Evolutionary conservation across 2,113 vertebrate genomes (phyloP), one percentile per base, ranked within the genome.

Genomic region (Chelonoidis abingdonii): DNA sequence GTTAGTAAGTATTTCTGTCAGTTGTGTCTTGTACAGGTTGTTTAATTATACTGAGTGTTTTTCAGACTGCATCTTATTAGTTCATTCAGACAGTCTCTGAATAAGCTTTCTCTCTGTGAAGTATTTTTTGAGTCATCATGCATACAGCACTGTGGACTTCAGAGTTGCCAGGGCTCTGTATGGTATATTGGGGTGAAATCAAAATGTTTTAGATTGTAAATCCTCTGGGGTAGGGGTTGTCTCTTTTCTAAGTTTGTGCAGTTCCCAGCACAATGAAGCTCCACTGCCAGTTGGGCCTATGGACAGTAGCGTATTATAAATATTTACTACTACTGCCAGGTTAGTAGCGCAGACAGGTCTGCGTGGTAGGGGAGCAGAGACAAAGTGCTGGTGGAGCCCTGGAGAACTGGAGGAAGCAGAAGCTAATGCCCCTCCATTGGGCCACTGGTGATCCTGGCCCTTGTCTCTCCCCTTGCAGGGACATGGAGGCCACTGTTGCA

Each of bases 1-100:
- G 92, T 95, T 91, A 89, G 91, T 91, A 92, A 92, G 65, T n/a
- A 57, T 57, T 95, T 89, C 56, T 97, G 1, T 94, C 88, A 93
- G 54, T 83, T 84, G 85, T 62, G 54, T 79, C 82, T 84, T 93
- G 59, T 80, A 86, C 41, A 44, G 86, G 47, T 47, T 92, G 80
- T 0, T 1, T 69, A 69, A 31, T 97, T 88, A n/a, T 14, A 6
- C 13, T 21, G 12, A 19, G 10, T 79, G 6, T 94, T 94, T 17
- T 93, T 84, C 22, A 76, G 80, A 10, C 38, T 65, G 56, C 72
- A 49, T 57, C 81, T 95, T 88, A 50, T 22, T 88, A 3, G 62
- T 96, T 95, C 56, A 21, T 88, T 44, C 84, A 57, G 78, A 0
- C 6, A 4, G 54, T 25, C 79, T 93, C n/a, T 38, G 38, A 79